Percentiles rank a stretch among this genome's conserved stretches.
phyloP scores from a whole-genome alignment of 2,888 invertebrate species.

The Megalurothrips usitatus region DNA sequence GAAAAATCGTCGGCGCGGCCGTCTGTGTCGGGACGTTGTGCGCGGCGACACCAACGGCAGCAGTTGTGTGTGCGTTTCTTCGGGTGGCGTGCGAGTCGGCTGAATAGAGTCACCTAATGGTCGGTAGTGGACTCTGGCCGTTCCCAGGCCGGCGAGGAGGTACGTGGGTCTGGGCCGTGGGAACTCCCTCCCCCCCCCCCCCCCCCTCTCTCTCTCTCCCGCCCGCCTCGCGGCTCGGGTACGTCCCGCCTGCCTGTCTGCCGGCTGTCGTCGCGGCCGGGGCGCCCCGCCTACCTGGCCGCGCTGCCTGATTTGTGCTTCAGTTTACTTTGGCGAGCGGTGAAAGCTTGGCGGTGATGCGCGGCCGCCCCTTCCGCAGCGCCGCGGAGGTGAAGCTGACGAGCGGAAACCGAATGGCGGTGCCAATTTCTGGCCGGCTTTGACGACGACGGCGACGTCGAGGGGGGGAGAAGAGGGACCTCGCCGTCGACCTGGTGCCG shows the following conservation, averaged over 20 bases:
- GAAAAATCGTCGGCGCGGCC: no score
- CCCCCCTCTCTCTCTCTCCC: no score
- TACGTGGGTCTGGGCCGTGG: background rate
- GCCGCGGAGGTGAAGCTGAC: background rate
- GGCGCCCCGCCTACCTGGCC: background rate
- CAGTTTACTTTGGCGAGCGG: background rate
- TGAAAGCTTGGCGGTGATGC: background rate
- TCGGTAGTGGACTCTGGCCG: background rate
- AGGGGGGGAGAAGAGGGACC: no score
- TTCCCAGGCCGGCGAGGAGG: background rate
- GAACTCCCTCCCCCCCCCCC: no score
- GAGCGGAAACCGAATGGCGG: no score
- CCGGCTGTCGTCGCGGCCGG: no score
- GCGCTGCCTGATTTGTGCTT: background rate
- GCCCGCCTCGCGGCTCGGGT: no score
- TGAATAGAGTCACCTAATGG: background rate
- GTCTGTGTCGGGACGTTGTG: no score
- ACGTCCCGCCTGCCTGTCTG: no score
- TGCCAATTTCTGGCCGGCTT: no score
- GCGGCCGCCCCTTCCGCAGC: background rate
- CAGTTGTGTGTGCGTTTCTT: background rate
- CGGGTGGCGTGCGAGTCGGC: background rate
- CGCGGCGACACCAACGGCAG: background rate
- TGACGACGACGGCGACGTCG: no score
- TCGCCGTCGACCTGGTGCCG: no score